Evolutionary conservation across 2,888 invertebrate genomes (phyloP).

Genomic region (Amitus sp.): DNA sequence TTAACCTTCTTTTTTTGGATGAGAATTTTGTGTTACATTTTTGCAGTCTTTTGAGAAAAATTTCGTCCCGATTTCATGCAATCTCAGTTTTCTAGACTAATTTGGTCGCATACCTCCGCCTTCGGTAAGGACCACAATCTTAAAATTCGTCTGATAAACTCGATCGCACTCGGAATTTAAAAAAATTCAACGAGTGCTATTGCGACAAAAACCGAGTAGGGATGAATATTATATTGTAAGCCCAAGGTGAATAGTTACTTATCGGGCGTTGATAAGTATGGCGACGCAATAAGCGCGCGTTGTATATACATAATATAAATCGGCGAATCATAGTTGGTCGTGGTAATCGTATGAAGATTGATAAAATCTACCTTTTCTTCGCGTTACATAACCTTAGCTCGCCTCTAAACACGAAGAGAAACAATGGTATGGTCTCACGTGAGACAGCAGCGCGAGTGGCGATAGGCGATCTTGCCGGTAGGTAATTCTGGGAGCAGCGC

Average conservation of each 20-base stretch:
- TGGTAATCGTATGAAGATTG: constrained; percentile 45
- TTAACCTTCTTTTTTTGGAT: too few species aligned
- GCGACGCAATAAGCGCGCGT: constrained; percentile 12
- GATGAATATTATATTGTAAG: too few species aligned
- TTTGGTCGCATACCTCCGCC: too few species aligned
- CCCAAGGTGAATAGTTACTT: background rate
- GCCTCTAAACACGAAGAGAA: constrained; percentile 58
- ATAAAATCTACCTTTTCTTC: constrained; percentile 52
- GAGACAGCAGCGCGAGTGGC: constrained; percentile 52
- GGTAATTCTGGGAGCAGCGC: constrained; percentile 41
- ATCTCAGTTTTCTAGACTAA: too few species aligned
- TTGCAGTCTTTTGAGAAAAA: too few species aligned
- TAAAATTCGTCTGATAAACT: too few species aligned
- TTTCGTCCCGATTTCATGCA: too few species aligned
- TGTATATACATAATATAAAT: constrained; percentile 41
- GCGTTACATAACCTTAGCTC: constrained; percentile 61
- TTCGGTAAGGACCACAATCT: too few species aligned
- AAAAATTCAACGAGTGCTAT: too few species aligned
- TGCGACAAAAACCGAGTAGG: too few species aligned
- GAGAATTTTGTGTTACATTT: too few species aligned
- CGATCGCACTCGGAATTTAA: too few species aligned
- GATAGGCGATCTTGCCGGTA: constrained; percentile 49
- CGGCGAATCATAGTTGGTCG: constrained; percentile 50
- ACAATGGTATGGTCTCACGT: constrained; percentile 59
- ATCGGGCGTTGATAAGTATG: background rate